Evolutionary conservation across 2,113 vertebrate genomes (phyloP), one percentile per base, ranked within the genome.

Genomic region (Ceratotherium simum): DNA sequence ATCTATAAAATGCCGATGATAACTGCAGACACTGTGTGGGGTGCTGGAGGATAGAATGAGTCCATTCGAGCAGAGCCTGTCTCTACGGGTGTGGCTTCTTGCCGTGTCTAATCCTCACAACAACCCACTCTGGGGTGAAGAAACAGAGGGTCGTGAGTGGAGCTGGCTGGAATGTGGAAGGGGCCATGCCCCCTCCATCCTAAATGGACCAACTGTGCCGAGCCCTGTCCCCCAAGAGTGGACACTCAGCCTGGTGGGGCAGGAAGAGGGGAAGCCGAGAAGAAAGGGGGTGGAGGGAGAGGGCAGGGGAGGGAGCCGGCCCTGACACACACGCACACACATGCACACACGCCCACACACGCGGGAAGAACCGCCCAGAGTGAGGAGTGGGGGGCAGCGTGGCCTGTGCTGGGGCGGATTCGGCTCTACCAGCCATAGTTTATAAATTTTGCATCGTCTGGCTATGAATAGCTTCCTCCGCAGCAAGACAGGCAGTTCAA

Each of bases 381-480:
- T 23, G 78, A 36, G 69, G 31, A 54, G 51, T n/a, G 60, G 46
- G 27, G 76, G 36, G 62, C 51, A 1, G 83, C 0, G 29, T 65
- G 75, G 96, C 91, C 91, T 42, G 79, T 6, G 16, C 94, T 12
- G 11, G 80, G 91, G 48, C 16, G 13, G 96, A 83, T 87, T 94
- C 72, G 46, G 93, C 76, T 95, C 81, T 82, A 60, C 51, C 98
- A 98, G 97, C 95, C 91, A 96, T 75, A 42, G 96, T 97, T 97
- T 91, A 98, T 98, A 92, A 98, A 98, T 98, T 97, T 98, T 97
- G 95, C 96, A 98, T 97, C 96, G 86, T 79, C 96, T 76, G 65
- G 92, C 98, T 98, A 98, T 98, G 98, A 98, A 98, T 98, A 98
- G 98, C 96, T 98, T 97, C 91, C 69, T 95, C 90, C 10, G 2